Base-by-base conservation (phyloP, 2,113 vertebrate genomes). In the Lucifuga dentata region DNA sequence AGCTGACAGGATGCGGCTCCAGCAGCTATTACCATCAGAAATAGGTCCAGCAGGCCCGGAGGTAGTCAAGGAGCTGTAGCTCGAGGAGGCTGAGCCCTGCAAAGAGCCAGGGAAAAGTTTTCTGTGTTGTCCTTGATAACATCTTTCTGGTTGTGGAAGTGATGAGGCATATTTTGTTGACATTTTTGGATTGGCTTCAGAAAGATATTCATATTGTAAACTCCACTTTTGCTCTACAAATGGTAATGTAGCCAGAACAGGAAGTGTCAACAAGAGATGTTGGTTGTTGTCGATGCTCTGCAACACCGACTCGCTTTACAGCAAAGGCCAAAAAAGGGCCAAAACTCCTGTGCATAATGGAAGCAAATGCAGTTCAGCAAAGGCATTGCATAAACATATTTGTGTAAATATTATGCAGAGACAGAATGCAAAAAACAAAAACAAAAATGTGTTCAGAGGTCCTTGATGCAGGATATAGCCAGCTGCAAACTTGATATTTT, bases 1-100 rank as follows among this genome's bases (percentile, higher is more conserved):
- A 90, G 85, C 88, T 90, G 92, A 92, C 90, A 92, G 89, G 91
- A 92, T 91, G 93, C 61, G 40, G 76, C 90, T 93, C 88, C 90
- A 89, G 86, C 46, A 60, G 90, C 68, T 80, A 79, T 92, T 93
- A 89, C 86, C 91, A 88, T 90, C 90, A 90, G 78, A 92, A 92
- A 84, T 86, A 88, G 78, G 88, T 89, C 72, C 87, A 90, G 86
- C 70, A 39, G 85, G 85, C 84, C 84, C 29, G 43, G 45, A 77
- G 81, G 68, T 48, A 73, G 65, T 70, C 68, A 1, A 73, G 70
- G 15, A 63, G 80, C 73, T 68, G 71, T 46, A 52, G 32, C 73
- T 53, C 35, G 1, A 41, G 61, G 44, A 75, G 58, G 33, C 74
- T 85, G 73, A 69, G 70, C 73, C 80, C 91, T 90, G 76, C 73